Base-by-base conservation (phyloP, 2,888 invertebrate species). In the Drosophila neonasuta region DNA sequence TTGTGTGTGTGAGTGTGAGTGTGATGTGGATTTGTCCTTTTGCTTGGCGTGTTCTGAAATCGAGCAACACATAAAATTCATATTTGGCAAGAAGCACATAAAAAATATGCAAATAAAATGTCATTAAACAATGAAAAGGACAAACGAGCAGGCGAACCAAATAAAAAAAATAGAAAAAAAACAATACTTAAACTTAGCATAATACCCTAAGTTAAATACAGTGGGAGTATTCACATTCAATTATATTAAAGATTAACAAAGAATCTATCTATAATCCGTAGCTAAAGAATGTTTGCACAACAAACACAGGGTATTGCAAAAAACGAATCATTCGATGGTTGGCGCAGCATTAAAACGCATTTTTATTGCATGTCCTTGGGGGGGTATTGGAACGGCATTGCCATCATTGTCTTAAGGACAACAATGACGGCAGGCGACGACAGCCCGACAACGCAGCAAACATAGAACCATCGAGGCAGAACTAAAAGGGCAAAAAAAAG, bases 21-120 rank as follows among this genome's bases (percentile, higher is more conserved):
- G 6, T 24, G 57, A 42, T 49, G 60, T 55, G 54, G 69, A 58
- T 56, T 75, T 71, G 68, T 67, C 54, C 50, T 54, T 61, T 62
- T 51, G 57, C 52, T 50, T 74, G 70, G 62, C 74, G 74, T 74
- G 74, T 66, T 62, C 59, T 51, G 59, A 71, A 79, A 82, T 77
- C 78, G 78, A 68, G 69, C 62, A 67, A 61, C 79, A 73, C 80
- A 80, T 82, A 82, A 79, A 80, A 81, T 58, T 79, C 79, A 68
- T 74, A 74, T 70, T 72, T 68, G 61, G 58, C 64, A 57, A 46
- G 54, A 4, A 70, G 68, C 68, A 72, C 64, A 81, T 71, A 69
- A 72, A 72, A 76, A 82, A 85, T 77, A 83, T 83, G 80, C 77
- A 85, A 83, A 83, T 85, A 75, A 85, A 82, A 83, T 77, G 82